A percentile compares a stretch with the other conserved stretches of the same genome.
These are phyloP conservation scores for Aselliscus stoliczkanus DNA, from an alignment of 2,797 vertebrate species.

Conservation along the genomic window DNA sequence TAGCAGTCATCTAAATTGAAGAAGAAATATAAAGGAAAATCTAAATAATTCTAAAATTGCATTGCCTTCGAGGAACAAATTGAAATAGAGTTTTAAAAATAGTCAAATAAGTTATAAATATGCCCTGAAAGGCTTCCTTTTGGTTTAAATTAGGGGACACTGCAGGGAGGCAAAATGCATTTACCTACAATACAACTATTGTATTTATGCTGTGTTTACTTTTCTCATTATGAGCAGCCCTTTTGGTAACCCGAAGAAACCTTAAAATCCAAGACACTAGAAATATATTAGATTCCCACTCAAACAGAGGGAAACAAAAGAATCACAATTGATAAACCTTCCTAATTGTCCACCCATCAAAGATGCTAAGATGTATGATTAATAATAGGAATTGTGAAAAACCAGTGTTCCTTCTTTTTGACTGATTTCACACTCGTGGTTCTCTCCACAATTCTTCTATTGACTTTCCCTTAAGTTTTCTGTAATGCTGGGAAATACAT, in stretches of 20 bases:
- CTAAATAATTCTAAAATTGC: conserved; percentile 77
- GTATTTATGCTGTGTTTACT: neutral
- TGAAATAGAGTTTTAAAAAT: conserved; percentile 68
- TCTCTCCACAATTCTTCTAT: neutral
- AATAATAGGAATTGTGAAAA: conserved; percentile 12
- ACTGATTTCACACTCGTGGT: neutral
- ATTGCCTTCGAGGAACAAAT: conserved; percentile 66
- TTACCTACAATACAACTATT: conserved; percentile 8
- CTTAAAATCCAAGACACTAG: neutral
- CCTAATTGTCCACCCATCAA: neutral
- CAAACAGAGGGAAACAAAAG: neutral
- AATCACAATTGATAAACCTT: neutral
- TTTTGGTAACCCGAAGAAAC: conserved; percentile 13
- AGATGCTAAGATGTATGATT: neutral
- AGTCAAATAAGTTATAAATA: conserved; percentile 73
- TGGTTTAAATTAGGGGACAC: conserved; percentile 22
- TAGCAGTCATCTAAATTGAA: conserved; percentile 76
- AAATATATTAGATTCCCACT: neutral
- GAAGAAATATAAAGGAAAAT: conserved; percentile 76
- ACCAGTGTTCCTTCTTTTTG: neutral
- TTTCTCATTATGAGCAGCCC: neutral
- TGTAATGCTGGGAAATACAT: neutral
- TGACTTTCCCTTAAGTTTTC: neutral
- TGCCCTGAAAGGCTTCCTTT: conserved; percentile 54
- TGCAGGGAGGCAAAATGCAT: neutral